These are phyloP conservation scores for Varroa destructor DNA, from an alignment of 1,140 invertebrate species.

Conservation along the genomic window DNA sequence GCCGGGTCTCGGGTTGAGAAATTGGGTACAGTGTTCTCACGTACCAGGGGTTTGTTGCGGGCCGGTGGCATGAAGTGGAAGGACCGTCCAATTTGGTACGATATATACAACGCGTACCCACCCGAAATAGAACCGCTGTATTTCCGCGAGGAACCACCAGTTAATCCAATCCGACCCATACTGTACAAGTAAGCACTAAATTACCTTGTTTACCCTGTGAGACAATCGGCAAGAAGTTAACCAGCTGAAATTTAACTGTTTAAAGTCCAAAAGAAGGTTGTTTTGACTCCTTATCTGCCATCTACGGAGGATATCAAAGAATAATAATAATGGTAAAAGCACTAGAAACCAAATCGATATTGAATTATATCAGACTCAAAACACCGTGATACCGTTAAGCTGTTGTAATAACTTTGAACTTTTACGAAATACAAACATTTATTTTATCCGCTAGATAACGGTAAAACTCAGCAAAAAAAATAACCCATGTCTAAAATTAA, in stretches of 20 bases:
- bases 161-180: slow-evolving; percentile 51
- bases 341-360: too few relatives aligned
- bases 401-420: too few relatives aligned
- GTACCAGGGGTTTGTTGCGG: slow-evolving; percentile 57
- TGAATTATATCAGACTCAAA: too few relatives aligned
- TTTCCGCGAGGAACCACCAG: slow-evolving; percentile 47
- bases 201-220: neutral
- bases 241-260: neutral
- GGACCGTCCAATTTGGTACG: slow-evolving; percentile 76
- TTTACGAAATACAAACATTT: too few relatives aligned
- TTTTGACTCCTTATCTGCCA: neutral
- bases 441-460: too few relatives aligned
- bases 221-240: neutral
- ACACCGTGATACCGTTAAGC: too few relatives aligned
- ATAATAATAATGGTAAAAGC: too few relatives aligned
- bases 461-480: too few relatives aligned
- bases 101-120: slow-evolving; percentile 70
- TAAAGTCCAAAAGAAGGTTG: neutral
- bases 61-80: slow-evolving; percentile 57
- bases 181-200: slow-evolving; percentile 49
- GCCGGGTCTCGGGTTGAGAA: slow-evolving; percentile 32
- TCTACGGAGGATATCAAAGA: too few relatives aligned
- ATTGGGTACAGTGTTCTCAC: slow-evolving; percentile 41
- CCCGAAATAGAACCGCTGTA: slow-evolving; percentile 61
- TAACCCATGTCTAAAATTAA: too few relatives aligned